Evolutionary conservation across 2,797 vertebrate species (phyloP).

Genomic region (Acipenser oxyrinchus): DNA sequence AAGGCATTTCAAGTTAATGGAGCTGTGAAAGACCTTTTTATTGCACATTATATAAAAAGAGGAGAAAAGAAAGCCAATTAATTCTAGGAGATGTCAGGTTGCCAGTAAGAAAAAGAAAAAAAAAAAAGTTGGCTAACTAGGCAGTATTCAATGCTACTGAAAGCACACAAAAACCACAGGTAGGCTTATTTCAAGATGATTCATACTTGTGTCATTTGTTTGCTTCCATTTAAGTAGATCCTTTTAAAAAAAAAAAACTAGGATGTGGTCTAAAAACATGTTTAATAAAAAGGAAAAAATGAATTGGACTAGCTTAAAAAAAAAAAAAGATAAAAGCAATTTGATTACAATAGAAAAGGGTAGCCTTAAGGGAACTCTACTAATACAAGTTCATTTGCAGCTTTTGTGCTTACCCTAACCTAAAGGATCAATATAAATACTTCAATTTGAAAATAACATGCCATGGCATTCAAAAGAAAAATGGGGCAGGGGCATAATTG

Average conservation of each 20-base stretch:
- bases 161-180: slow-evolving; percentile 36
- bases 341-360: slow-evolving; percentile 61
- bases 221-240: slow-evolving; percentile 36
- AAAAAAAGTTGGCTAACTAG: slow-evolving; percentile 36
- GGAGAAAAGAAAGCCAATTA: neutral
- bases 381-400: neutral
- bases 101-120: neutral
- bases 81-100: neutral
- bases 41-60: slow-evolving; percentile 12
- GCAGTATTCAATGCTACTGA: slow-evolving; percentile 36
- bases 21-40: slow-evolving; percentile 11
- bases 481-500: slow-evolving; percentile 15
- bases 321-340: slow-evolving; percentile 64
- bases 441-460: slow-evolving; percentile 41
- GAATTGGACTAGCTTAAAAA: slow-evolving; percentile 61
- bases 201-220: slow-evolving; percentile 22
- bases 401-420: neutral
- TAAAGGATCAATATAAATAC: slow-evolving; percentile 31
- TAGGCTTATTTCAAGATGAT: slow-evolving; percentile 19
- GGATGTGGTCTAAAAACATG: slow-evolving; percentile 57
- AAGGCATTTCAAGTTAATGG: slow-evolving; percentile 9
- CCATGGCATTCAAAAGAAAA: slow-evolving; percentile 45
- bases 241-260: slow-evolving; percentile 39
- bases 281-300: slow-evolving; percentile 55
- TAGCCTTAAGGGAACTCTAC: slow-evolving; percentile 46